Evolutionary conservation across 2,888 invertebrate species (phyloP), one percentile per base, ranked within the genome.

Genomic region (Melieria picta): DNA sequence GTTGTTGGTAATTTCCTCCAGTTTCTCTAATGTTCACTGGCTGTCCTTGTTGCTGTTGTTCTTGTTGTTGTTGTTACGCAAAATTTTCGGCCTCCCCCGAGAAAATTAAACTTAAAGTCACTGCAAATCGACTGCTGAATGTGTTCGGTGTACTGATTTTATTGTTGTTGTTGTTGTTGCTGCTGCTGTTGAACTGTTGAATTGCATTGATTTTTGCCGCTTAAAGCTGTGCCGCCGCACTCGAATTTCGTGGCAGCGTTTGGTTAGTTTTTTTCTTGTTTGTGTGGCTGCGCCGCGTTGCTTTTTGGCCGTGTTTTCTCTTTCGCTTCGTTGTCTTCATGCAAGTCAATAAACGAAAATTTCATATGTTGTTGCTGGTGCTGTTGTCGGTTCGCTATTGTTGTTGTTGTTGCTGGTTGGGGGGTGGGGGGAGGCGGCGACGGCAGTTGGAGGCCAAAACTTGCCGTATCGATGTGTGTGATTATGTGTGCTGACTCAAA

Each of bases 221-320:
- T 67, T 61, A 52, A 52, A 58, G 67, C 67, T 52, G 60, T 67
- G 67, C 67, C 61, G 61, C 67, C 61, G 67, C 60, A 43, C 52
- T 46, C 48, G n/a, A 7, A 16, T 45, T 43, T 4, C 10, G 60
- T 67, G 50, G 52, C 60, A 67, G 50, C 45, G n/a, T 30, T 43
- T 58, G 10, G 60, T 10, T 52, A 67, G 42, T 58, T 61, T 47
- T 42, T 30, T 67, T 13, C 13, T 45, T 45, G 11, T 10, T 43
- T 45, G n/a, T 5, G 4, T 16, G 46, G 0, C 16, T 3, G 10
- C 2, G 56, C 58, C 43, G 42, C 13, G 30, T 30, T 9, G 56
- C 65, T 67, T n/a, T 67, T 61, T 67, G 67, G 67, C 67, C 61
- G 60, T 61, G 50, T 43, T 43, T 67, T 52, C 9, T 13, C 48